Evolutionary conservation across 1,140 invertebrate species (phyloP), one percentile per base, ranked within the genome.

Genomic region (Cephus cinctus): DNA sequence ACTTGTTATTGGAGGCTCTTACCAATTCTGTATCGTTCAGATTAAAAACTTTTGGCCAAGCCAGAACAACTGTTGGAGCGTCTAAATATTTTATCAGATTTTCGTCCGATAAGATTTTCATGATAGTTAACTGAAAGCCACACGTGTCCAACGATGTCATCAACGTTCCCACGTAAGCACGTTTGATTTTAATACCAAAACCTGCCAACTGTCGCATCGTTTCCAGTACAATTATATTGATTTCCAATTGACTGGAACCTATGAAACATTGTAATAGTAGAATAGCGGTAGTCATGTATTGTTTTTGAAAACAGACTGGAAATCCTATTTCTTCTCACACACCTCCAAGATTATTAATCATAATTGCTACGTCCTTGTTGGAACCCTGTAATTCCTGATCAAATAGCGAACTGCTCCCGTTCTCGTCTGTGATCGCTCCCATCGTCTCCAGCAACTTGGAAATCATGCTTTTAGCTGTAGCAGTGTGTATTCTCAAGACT

Each of bases 191-290:
- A 9, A 82, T 61, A 5, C 76, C 67, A 30, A 62, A 50, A 12
- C 58, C 50, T 12, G 51, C 54, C 21, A 81, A 57, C 50, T 73
- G 68, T 27, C 70, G 49, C 1, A 87, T 53, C 2, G 81, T 67
- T 64, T 87, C 85, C 40, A 73, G 78, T 16, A 78, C 70, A 30
- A 87, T 70, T 31, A 86, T 76, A 43, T 79, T 79, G 60, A 82
- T 69, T 66, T 89, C 86, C 27, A 86, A 56, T 44, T 79, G 74
- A n/a, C 78, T 79, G 3, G 78, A 71, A 14, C 78, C 79, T 30
- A 81, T 80, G 18, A 86, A 62, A 66, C 86, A 87, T 61, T 87
- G 87, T 5, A 87, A 55, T 42, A 86, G 65, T 38, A 84, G 55
- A 14, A 71, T 78, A 8, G 83, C 69, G 20, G 69, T 53, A 47